Percentiles rank a stretch among this genome's conserved stretches.
phyloP scores from a whole-genome alignment of 2,888 invertebrate species.

The Sepioteuthis lessoniana region DNA sequence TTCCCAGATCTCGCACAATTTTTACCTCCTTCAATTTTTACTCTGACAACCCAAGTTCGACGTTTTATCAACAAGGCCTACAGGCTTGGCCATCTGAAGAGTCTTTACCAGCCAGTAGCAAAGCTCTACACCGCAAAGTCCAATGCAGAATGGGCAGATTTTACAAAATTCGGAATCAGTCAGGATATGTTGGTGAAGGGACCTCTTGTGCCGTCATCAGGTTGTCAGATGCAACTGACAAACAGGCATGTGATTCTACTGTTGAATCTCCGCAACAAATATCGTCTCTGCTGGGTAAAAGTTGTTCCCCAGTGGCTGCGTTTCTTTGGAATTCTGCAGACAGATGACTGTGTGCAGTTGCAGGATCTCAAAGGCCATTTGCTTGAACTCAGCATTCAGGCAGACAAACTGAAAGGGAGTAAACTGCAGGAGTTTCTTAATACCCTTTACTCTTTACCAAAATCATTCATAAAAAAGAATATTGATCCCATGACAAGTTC shows the following conservation, averaged over 20 bases:
- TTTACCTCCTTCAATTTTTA: not conserved
- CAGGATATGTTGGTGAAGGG: conserved; percentile 23
- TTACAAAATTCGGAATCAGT: conserved; percentile 1
- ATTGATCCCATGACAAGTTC: not conserved
- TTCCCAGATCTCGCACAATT: conserved; percentile 37
- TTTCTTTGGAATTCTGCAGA: conserved; percentile 46
- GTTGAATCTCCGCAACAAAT: not conserved
- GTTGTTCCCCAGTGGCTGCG: conserved; percentile 43
- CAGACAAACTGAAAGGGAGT: not conserved
- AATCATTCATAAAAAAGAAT: not conserved
- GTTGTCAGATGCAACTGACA: not conserved
- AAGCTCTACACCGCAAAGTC: conserved; percentile 14
- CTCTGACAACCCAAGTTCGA: not conserved
- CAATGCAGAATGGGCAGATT: not conserved
- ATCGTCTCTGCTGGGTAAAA: conserved; percentile 41
- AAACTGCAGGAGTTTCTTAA: not conserved
- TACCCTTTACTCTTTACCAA: conserved; percentile 6
- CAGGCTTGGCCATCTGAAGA: not conserved
- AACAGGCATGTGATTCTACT: not conserved
- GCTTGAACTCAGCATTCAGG: not conserved
- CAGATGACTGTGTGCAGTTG: not conserved
- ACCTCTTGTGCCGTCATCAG: not conserved
- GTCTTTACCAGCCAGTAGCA: not conserved
- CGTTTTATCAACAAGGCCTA: not conserved
- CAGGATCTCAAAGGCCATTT: not conserved